Percentiles rank a stretch among this genome's conserved stretches.
Evolutionary conservation across 2,113 vertebrate species (phyloP).

Genomic region (Pelodiscus sinensis): DNA sequence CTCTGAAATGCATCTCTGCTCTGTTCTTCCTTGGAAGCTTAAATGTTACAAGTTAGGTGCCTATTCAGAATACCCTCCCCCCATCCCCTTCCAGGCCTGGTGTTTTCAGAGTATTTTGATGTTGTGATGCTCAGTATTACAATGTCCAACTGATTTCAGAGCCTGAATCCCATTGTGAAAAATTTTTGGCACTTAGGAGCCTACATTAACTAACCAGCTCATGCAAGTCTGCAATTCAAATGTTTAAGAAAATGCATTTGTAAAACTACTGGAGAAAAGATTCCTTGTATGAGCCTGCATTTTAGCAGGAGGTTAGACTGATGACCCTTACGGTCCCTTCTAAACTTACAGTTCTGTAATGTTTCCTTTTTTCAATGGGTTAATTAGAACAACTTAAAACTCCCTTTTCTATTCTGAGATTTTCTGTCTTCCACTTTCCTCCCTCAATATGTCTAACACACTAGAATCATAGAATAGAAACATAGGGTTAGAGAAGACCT

Average conservation of each 20-base stretch:
- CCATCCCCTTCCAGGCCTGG: neutral
- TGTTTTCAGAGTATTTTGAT: neutral
- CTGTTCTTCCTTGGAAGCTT: neutral
- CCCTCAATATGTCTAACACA: neutral
- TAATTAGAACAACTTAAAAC: neutral
- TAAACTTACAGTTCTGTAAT: neutral
- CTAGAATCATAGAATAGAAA: no score
- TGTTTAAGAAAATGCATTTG: neutral
- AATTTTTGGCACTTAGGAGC: neutral
- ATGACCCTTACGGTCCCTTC: neutral
- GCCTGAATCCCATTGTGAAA: neutral
- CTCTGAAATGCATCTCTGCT: neutral
- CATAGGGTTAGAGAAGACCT: no score
- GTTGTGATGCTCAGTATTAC: neutral
- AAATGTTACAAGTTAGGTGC: neutral
- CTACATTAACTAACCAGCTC: neutral
- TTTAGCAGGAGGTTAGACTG: neutral
- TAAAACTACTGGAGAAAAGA: neutral
- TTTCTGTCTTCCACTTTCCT: neutral
- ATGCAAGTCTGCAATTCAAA: neutral
- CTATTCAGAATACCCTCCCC: neutral
- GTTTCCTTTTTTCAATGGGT: neutral
- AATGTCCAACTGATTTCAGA: neutral
- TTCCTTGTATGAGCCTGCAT: neutral
- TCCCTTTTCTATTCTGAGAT: neutral